These are phyloP conservation scores for Procambarus virginalis DNA, from an alignment of 1,140 invertebrate genomes.

Conservation along the genomic window DNA sequence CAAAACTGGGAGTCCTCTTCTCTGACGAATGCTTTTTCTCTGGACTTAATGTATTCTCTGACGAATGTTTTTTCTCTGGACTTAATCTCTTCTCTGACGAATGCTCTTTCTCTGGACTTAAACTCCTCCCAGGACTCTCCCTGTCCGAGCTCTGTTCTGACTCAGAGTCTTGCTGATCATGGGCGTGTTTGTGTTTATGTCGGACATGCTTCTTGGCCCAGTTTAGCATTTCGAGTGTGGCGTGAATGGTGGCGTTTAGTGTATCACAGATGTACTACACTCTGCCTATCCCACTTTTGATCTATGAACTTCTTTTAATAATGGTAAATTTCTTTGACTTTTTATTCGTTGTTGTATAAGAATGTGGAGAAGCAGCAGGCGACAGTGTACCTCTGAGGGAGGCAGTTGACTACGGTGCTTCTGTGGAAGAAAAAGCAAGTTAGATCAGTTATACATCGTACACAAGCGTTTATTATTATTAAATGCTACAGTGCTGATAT, in stretches of 20 bases:
- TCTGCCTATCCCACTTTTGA: too few relatives aligned
- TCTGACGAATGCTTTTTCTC: constrained; percentile 3
- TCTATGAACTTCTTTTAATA: too few relatives aligned
- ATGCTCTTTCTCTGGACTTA: neutral
- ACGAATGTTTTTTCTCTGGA: neutral
- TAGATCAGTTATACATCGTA: too few relatives aligned
- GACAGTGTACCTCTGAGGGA: too few relatives aligned
- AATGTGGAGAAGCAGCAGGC: too few relatives aligned
- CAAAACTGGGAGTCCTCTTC: constrained; percentile 17
- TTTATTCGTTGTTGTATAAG: too few relatives aligned
- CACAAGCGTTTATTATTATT: too few relatives aligned
- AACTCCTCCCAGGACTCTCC: neutral
- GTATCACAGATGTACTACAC: neutral
- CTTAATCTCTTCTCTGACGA: neutral
- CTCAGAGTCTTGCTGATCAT: neutral
- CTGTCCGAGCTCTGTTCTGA: neutral
- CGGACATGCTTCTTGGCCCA: neutral
- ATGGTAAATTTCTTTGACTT: too few relatives aligned
- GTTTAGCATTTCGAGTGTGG: neutral
- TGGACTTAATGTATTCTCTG: neutral
- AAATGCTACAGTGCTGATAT: too few relatives aligned
- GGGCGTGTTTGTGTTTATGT: neutral
- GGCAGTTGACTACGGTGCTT: too few relatives aligned
- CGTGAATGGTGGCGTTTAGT: constrained; percentile 1
- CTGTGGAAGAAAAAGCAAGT: too few relatives aligned